Evolutionary conservation across 2,797 vertebrate genomes (phyloP).

Genomic region (Acanthurus leucopareius): DNA sequence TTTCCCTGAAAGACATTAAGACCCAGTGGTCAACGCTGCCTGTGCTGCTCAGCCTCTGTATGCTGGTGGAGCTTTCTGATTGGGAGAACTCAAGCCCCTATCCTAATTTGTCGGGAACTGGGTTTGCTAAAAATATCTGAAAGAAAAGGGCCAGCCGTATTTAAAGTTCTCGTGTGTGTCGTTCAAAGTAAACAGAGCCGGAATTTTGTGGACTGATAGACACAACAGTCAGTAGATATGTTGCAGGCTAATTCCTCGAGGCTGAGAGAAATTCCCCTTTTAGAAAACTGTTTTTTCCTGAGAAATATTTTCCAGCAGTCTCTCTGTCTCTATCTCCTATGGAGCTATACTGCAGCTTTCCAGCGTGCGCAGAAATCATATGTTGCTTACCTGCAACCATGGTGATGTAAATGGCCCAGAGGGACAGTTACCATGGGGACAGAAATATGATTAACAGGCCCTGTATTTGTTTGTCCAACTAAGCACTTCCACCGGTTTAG

Average conservation of each 20-base stretch:
- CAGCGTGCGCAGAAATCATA: slow-evolving; percentile 47
- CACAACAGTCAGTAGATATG: slow-evolving; percentile 50
- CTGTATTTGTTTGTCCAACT: slow-evolving; percentile 72
- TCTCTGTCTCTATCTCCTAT: slow-evolving; percentile 20
- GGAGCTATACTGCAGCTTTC: slow-evolving; percentile 38
- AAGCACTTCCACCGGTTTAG: slow-evolving; percentile 62
- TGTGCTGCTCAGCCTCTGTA: slow-evolving; percentile 1
- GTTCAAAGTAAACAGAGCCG: slow-evolving; percentile 72
- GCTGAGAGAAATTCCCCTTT: slow-evolving; percentile 68
- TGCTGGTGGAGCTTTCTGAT: slow-evolving; percentile 31
- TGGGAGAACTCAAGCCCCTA: slow-evolving; percentile 30
- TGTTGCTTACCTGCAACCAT: slow-evolving; percentile 66
- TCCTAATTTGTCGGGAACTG: slow-evolving; percentile 60
- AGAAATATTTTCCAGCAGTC: slow-evolving; percentile 33
- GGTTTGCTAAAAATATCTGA: slow-evolving; percentile 72
- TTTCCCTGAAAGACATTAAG: slow-evolving; percentile 6
- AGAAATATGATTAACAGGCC: slow-evolving; percentile 71
- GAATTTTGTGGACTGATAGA: slow-evolving; percentile 60
- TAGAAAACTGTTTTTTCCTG: slow-evolving; percentile 50
- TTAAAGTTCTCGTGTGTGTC: slow-evolving; percentile 59
- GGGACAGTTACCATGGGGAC: slow-evolving; percentile 71
- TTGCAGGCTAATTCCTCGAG: slow-evolving; percentile 46
- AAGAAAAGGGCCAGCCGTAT: slow-evolving; percentile 51
- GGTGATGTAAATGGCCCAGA: slow-evolving; percentile 58
- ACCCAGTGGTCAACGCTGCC: slow-evolving; percentile 13